phyloP scores from a whole-genome alignment of 2,888 invertebrate species.

The Sceliomorpha sp. region DNA sequence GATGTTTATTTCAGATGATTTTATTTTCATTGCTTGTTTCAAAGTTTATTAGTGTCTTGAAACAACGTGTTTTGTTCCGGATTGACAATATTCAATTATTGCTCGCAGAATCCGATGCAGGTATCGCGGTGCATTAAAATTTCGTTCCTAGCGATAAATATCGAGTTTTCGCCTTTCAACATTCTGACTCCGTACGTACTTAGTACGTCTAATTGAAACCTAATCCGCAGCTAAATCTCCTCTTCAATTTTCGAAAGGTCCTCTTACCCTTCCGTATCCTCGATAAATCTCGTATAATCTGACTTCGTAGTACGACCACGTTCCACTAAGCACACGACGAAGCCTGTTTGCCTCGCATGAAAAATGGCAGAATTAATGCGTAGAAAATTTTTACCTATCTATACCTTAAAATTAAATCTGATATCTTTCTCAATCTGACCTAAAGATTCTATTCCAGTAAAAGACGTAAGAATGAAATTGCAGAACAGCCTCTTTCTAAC shows the following conservation, averaged over 20 bases:
- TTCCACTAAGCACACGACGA: constrained; percentile 50
- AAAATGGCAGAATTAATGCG: constrained; percentile 52
- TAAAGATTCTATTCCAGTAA: too few species aligned
- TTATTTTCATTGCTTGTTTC: too few species aligned
- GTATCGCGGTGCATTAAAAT: not conserved
- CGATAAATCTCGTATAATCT: constrained; percentile 69
- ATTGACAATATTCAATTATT: too few species aligned
- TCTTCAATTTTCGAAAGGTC: constrained; percentile 59
- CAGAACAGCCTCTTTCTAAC: too few species aligned
- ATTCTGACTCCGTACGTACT: constrained; percentile 59
- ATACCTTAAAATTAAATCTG: too few species aligned
- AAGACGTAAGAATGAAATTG: too few species aligned
- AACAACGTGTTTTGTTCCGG: too few species aligned
- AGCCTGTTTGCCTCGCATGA: constrained; percentile 52
- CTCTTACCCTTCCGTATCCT: constrained; percentile 53
- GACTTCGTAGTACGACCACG: constrained; percentile 39
- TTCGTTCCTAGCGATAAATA: constrained; percentile 65
- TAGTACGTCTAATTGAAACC: constrained; percentile 72
- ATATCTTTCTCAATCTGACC: too few species aligned
- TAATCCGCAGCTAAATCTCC: constrained; percentile 70
- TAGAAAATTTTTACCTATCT: constrained; percentile 44
- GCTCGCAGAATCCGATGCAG: too few species aligned
- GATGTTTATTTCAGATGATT: too few species aligned
- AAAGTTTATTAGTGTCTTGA: too few species aligned
- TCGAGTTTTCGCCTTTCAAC: constrained; percentile 62